Base-by-base conservation (phyloP, 2,797 vertebrate genomes). In the Scolopax rusticola region DNA sequence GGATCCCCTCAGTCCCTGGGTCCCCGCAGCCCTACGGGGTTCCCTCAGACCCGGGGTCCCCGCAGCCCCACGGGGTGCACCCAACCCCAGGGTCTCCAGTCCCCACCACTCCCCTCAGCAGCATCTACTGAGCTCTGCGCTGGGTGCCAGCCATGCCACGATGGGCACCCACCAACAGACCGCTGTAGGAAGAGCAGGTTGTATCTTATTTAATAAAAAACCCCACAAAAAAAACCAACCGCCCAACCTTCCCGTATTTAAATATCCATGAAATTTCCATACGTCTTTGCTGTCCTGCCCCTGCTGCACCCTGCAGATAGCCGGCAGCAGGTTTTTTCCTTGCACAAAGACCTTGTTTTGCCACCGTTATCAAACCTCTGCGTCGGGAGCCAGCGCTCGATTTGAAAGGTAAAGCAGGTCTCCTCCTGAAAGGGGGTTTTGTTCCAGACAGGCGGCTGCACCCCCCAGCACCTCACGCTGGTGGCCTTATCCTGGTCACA, bases 361-460 rank as follows among this genome's bases (percentile, higher is more conserved):
- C 82, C 23, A 3, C 53, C 24, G 41, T 87, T 81, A 87, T 68
- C 57, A 3, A 25, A 41, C 24, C 60, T 56, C 18, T 5, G 60
- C 23, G 17, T 40, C 8, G 38, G 86, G 88, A 85, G 30, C 41
- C 14, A 23, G 76, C 0, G 8, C 77, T 86, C 3, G 1, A 59
- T 79, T 85, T 91, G 93, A 51, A 91, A 95, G 92, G 87, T 51
- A 89, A 93, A 92, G 51, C 73, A 84, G 77, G 24, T 81, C 85
- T 53, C 1, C 0, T 23, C 50, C 77, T 53, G 8, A 69, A 63
- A 43, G 12, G 5, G 20, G 74, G 12, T 0, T 15, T 84, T 85
- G 51, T 56, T 54, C n/a, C 28, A 18, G 65, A 47, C 6, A 1
- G 47, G 13, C 20, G 8, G 43, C 68, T 70, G 30, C 57, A 25